These are phyloP conservation scores for Agriopis leucophaearia DNA, from an alignment of 2,888 invertebrate species.

Conservation along the genomic window DNA sequence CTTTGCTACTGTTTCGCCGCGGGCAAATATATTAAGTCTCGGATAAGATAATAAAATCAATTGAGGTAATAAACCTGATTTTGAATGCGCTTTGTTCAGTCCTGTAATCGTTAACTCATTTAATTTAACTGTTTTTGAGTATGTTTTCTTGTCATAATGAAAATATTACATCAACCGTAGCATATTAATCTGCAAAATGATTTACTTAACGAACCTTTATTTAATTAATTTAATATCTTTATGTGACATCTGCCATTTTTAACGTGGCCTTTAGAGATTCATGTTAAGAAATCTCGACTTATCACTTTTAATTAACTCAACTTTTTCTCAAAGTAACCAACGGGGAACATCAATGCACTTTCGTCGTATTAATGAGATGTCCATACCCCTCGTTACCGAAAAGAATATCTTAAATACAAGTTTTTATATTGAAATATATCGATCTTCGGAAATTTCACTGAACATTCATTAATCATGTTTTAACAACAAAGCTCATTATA, in stretches of 20 bases:
- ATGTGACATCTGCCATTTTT: constrained; percentile 45
- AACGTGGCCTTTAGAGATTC: constrained; percentile 41
- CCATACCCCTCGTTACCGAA: constrained; percentile 43
- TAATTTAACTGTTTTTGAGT: constrained; percentile 45
- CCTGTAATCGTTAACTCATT: constrained; percentile 50
- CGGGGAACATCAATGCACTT: constrained; percentile 38
- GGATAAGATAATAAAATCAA: constrained; percentile 56
- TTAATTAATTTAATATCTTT: constrained; percentile 33
- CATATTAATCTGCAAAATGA: constrained; percentile 10
- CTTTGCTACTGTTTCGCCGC: constrained; percentile 49
- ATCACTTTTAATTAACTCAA: constrained; percentile 33
- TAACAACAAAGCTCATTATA: constrained; percentile 78
- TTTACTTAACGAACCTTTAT: constrained; percentile 22
- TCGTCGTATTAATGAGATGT: constrained; percentile 44
- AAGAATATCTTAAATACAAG: constrained; percentile 45
- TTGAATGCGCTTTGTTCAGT: constrained; percentile 50
- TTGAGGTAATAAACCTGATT: constrained; percentile 51
- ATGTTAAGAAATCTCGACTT: constrained; percentile 19
- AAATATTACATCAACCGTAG: constrained; percentile 5
- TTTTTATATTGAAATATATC: constrained; percentile 40
- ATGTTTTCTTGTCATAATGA: constrained; percentile 37
- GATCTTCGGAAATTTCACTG: constrained; percentile 62
- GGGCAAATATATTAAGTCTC: constrained; percentile 52
- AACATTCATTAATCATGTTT: constrained; percentile 75
- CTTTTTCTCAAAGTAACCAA: constrained; percentile 32